Conservation (phyloP, 1,140 invertebrate genomes). For the Diachasma alloeum region DNA sequence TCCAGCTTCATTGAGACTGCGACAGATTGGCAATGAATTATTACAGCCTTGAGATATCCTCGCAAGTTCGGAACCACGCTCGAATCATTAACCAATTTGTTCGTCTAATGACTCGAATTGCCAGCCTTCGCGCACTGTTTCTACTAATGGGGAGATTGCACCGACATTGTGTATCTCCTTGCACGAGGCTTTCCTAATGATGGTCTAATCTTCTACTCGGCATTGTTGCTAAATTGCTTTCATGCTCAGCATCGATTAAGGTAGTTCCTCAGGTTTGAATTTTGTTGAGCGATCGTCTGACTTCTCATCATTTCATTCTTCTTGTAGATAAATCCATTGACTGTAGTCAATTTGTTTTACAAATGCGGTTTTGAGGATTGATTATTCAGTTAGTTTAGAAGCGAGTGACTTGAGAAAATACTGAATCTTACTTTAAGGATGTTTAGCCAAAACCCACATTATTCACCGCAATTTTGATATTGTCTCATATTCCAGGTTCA, state of each 20-base stretch:
- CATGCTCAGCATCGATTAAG: constrained; percentile 5
- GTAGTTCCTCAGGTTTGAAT: not conserved
- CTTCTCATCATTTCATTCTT: not conserved
- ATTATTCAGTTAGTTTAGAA: no score
- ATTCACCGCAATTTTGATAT: no score
- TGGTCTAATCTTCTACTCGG: constrained; percentile 35
- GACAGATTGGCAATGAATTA: not conserved
- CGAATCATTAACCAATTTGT: constrained; percentile 44
- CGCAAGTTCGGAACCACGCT: not conserved
- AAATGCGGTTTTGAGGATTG: no score
- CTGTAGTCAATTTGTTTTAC: no score
- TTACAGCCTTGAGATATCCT: not conserved
- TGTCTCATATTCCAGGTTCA: no score
- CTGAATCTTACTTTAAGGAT: no score
- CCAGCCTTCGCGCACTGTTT: constrained; percentile 22
- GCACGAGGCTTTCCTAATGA: constrained; percentile 35
- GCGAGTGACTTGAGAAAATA: no score
- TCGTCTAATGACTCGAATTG: constrained; percentile 18
- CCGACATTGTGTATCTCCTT: not conserved
- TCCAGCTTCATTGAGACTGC: not conserved
- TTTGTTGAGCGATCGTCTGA: not conserved
- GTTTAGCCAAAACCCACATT: no score
- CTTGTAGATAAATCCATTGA: no score
- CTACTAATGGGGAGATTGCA: constrained; percentile 38
- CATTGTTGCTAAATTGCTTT: constrained; percentile 23